Evolutionary conservation across 2,797 vertebrate species (phyloP).

Genomic region (Mustela erminea): DNA sequence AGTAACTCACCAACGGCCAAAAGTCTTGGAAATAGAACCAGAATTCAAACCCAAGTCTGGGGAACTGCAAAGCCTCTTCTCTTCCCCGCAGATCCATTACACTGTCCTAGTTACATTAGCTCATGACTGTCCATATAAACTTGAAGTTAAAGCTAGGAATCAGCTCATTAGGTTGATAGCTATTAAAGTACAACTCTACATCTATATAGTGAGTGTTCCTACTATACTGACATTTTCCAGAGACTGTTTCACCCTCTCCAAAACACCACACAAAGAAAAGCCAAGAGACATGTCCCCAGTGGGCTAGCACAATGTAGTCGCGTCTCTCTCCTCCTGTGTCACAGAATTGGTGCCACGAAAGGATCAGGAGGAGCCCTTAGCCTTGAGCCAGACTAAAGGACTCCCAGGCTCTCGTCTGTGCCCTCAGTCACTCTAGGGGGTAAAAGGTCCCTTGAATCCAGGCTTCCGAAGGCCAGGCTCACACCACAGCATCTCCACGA

Average conservation of each 20-base stretch:
- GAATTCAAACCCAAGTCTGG: neutral
- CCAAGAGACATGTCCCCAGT: neutral
- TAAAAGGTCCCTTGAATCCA: neutral
- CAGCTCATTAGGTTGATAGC: neutral
- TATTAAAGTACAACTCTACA: neutral
- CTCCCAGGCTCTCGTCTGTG: neutral
- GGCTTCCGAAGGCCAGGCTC: neutral
- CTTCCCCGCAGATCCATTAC: neutral
- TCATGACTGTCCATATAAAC: neutral
- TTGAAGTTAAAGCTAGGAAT: neutral
- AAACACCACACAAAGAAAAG: neutral
- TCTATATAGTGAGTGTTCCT: neutral
- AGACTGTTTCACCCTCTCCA: neutral
- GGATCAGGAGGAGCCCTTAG: neutral
- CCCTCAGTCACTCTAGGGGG: neutral
- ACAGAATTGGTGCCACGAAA: neutral
- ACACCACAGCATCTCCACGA: conserved; percentile 22
- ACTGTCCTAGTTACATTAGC: neutral
- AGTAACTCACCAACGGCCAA: neutral
- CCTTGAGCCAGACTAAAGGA: neutral
- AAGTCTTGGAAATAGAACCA: neutral
- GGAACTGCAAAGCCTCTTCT: neutral
- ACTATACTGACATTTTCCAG: neutral
- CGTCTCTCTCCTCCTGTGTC: neutral
- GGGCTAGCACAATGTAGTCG: neutral